Percentiles rank a stretch among this genome's conserved stretches.
Conservation (phyloP, 2,888 invertebrate species). For the Ormyrus pomaceus region DNA sequence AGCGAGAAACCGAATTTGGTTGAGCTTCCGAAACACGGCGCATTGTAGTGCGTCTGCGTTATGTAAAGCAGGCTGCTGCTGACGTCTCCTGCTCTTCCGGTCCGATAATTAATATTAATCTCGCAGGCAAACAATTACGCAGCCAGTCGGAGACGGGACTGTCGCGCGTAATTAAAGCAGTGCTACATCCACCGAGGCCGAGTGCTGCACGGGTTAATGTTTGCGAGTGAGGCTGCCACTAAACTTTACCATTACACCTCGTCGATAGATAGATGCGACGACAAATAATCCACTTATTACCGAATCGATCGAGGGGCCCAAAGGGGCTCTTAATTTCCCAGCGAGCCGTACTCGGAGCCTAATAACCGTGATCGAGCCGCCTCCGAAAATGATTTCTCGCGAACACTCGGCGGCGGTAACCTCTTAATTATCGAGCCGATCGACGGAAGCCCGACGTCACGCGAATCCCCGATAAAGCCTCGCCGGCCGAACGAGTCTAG, state of each 20-base stretch:
- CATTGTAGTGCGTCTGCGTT: neutral
- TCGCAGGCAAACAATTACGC: constrained; percentile 32
- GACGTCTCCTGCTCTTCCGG: constrained; percentile 24
- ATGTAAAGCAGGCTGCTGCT: constrained; percentile 27
- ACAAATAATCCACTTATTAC: no score
- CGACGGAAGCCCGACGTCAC: constrained; percentile 12
- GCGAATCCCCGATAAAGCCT: no score
- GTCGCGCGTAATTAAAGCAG: constrained; percentile 28
- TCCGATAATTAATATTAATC: constrained; percentile 40
- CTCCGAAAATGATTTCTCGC: neutral
- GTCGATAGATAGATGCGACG: no score
- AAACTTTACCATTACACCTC: no score
- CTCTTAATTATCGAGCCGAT: constrained; percentile 19
- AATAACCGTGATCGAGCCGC: neutral
- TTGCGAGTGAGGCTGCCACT: neutral
- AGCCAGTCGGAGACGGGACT: constrained; percentile 3
- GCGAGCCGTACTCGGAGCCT: neutral
- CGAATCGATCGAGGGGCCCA: no score
- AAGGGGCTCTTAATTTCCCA: no score
- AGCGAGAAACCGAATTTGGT: neutral
- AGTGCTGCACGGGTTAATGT: neutral
- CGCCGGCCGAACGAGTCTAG: neutral
- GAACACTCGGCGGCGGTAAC: neutral
- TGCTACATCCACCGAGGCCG: neutral
- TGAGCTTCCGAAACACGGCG: neutral